A percentile compares a stretch with the other conserved stretches of the same genome.
Conservation (phyloP, 2,113 vertebrate genomes). For the Cisticola juncidis region DNA sequence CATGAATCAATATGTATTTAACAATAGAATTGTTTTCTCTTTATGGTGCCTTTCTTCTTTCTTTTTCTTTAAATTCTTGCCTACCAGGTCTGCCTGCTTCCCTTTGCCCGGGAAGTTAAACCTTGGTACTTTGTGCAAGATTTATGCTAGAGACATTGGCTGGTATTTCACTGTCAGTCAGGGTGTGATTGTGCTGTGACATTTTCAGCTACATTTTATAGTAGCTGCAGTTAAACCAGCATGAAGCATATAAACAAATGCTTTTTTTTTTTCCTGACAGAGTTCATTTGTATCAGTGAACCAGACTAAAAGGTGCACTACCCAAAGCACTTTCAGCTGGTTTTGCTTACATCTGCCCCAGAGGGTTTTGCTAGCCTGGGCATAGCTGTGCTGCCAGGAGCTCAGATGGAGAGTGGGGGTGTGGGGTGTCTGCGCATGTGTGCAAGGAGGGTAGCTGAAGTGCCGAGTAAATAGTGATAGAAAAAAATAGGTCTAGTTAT, state of each 20-base stretch:
- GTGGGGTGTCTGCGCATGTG: background rate
- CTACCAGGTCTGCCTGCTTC: background rate
- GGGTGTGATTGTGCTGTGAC: slow-evolving; percentile 30
- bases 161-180: slow-evolving; percentile 31
- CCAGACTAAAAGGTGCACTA: background rate
- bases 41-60: background rate
- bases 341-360: background rate
- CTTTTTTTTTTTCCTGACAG: background rate
- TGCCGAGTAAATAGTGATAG: background rate
- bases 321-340: background rate
- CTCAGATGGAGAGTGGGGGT: background rate
- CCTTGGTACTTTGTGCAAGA: background rate
- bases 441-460: background rate
- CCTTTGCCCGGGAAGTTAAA: slow-evolving; percentile 37
- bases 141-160: background rate
- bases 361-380: background rate
- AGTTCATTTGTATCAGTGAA: slow-evolving; percentile 21
- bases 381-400: background rate
- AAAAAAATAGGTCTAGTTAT: background rate
- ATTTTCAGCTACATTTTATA: slow-evolving; percentile 45
- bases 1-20: background rate
- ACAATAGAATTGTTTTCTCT: background rate
- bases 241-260: slow-evolving; percentile 15
- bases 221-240: slow-evolving; percentile 20
- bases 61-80: background rate